phyloP scores from a whole-genome alignment of 2,113 vertebrate species.

The Uropsilus gracilis region DNA sequence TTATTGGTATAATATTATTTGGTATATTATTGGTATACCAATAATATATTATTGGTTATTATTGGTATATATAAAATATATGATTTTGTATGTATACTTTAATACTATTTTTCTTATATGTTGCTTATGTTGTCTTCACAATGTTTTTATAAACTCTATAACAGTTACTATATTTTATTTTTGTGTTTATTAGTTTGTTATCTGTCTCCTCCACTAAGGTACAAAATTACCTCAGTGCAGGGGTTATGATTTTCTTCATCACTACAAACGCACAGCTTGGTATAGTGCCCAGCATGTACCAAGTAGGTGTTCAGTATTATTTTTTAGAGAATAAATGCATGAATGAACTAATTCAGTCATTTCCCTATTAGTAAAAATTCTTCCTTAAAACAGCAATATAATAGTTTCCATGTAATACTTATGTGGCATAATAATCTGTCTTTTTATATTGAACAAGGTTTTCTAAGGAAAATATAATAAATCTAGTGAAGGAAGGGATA shows the following conservation, averaged over 20 bases:
- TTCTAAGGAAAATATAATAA: constrained; percentile 1
- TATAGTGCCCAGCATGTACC: too few relatives aligned
- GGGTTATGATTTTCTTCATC: neutral
- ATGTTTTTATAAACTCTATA: too few relatives aligned
- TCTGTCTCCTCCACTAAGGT: neutral
- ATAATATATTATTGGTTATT: too few relatives aligned
- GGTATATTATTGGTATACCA: too few relatives aligned
- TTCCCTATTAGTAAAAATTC: neutral
- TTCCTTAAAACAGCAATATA: neutral
- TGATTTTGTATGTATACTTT: too few relatives aligned
- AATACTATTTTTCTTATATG: neutral
- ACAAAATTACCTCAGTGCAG: neutral
- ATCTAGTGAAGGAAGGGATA: neutral
- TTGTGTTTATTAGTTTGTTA: neutral
- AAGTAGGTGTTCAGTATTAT: too few relatives aligned
- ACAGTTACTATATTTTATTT: too few relatives aligned
- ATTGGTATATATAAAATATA: too few relatives aligned
- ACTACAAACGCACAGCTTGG: neutral
- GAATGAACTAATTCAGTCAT: neutral
- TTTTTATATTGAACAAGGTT: neutral
- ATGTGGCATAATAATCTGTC: neutral
- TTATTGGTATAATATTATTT: too few relatives aligned
- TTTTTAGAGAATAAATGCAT: too few relatives aligned
- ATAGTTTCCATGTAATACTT: neutral
- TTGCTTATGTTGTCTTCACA: neutral